phyloP scores from a whole-genome alignment of 2,888 invertebrate genomes.

The Crocallis elinguaria region DNA sequence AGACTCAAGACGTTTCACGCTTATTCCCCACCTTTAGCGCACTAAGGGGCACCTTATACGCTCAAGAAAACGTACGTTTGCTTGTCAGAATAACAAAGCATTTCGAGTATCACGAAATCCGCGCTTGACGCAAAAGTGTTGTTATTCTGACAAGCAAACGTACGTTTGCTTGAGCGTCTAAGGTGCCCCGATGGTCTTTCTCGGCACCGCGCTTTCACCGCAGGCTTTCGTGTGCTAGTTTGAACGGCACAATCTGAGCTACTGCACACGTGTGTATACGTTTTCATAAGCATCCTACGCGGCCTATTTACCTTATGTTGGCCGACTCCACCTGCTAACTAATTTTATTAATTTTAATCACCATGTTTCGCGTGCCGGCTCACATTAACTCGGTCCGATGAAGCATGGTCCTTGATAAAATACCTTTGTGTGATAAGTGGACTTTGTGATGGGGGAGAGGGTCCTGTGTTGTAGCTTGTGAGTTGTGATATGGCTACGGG shows the following conservation, averaged over 20 bases:
- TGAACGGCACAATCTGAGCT: neutral
- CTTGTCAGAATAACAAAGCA: too few relatives aligned
- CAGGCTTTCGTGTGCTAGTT: too few relatives aligned
- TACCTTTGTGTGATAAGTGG: slow-evolving; percentile 48
- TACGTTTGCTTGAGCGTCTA: too few relatives aligned
- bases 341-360: slow-evolving; percentile 84
- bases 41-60: too few relatives aligned
- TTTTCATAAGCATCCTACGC: slow-evolving; percentile 25
- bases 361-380: slow-evolving; percentile 72
- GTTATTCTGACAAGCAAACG: too few relatives aligned
- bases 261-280: neutral
- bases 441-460: slow-evolving; percentile 19
- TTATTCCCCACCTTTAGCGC: too few relatives aligned
- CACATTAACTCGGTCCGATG: slow-evolving; percentile 74
- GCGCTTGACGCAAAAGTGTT: too few relatives aligned
- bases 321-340: slow-evolving; percentile 52
- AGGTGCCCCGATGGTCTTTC: too few relatives aligned
- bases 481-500: neutral
- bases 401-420: slow-evolving; percentile 75
- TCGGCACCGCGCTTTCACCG: too few relatives aligned
- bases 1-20: too few relatives aligned
- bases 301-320: slow-evolving; percentile 46
- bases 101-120: too few relatives aligned
- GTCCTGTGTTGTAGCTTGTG: slow-evolving; percentile 22
- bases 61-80: too few relatives aligned